These are phyloP conservation scores for Callocephalon fimbriatum DNA, from an alignment of 2,113 vertebrate species.

Conservation along the genomic window DNA sequence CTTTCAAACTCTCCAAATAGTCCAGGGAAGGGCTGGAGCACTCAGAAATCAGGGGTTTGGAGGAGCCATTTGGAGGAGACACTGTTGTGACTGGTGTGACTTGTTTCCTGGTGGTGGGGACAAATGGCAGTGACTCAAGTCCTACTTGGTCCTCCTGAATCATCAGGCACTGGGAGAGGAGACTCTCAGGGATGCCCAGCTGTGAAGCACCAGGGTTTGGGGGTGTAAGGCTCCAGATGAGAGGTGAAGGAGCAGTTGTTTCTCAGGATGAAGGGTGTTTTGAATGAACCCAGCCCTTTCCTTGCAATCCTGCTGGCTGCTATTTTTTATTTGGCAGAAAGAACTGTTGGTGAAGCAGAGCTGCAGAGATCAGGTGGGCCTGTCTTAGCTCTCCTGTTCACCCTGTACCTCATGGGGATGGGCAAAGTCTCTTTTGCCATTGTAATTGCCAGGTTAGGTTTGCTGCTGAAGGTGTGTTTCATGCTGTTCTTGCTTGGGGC, in stretches of 20 bases:
- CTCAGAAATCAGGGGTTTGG: background rate
- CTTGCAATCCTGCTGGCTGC: background rate
- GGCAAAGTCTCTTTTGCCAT: background rate
- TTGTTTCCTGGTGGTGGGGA: background rate
- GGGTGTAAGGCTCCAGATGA: background rate
- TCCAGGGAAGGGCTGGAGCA: background rate
- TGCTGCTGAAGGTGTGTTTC: background rate
- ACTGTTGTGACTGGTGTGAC: rapidly evolving
- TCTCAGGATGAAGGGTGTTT: background rate
- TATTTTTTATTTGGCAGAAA: background rate
- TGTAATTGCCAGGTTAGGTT: background rate
- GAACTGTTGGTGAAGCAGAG: background rate
- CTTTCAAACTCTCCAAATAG: background rate
- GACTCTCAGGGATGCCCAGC: background rate
- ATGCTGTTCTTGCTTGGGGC: rapidly evolving
- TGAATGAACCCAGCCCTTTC: background rate
- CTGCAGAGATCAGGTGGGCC: background rate
- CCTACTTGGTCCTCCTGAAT: background rate
- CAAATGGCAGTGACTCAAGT: background rate
- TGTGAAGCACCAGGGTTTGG: background rate
- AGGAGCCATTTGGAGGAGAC: background rate
- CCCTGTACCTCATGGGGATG: rapidly evolving
- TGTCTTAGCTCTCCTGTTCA: background rate
- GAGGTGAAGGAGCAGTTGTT: background rate
- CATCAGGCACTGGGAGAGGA: background rate